phyloP scores from a whole-genome alignment of 1,140 invertebrate species.

The Aphelinus atriplicis region DNA sequence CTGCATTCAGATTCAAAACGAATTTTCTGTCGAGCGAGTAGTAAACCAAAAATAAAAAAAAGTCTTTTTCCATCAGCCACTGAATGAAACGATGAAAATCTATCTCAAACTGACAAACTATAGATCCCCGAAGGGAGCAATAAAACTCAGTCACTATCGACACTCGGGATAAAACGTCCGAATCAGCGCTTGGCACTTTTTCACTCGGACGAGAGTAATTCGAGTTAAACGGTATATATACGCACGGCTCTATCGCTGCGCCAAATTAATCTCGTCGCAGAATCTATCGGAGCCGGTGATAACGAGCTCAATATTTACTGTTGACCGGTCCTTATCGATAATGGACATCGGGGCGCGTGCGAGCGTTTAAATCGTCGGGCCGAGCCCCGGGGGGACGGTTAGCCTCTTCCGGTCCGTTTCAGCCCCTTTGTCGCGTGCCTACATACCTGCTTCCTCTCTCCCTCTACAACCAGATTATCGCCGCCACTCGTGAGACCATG shows the following conservation, averaged over 20 bases:
- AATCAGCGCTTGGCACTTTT: too few relatives aligned
- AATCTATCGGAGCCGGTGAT: conserved; percentile 40
- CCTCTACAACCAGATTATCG: conserved; percentile 17
- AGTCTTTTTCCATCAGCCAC: too few relatives aligned
- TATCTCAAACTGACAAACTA: too few relatives aligned
- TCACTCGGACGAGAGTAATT: too few relatives aligned
- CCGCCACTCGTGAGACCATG: not conserved
- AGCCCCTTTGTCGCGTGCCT: conserved; percentile 11
- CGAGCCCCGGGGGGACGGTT: conserved; percentile 51
- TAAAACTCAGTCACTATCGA: too few relatives aligned
- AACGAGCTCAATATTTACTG: conserved; percentile 52
- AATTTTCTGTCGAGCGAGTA: too few relatives aligned
- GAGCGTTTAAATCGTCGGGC: conserved; percentile 20
- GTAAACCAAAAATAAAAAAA: too few relatives aligned
- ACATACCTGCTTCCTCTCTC: not conserved
- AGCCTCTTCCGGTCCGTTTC: conserved; percentile 54
- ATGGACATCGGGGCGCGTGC: conserved; percentile 51
- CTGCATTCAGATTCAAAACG: too few relatives aligned
- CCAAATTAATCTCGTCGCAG: conserved; percentile 24
- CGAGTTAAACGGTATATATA: not conserved
- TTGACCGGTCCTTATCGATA: conserved; percentile 54
- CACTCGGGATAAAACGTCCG: too few relatives aligned
- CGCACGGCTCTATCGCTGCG: not conserved
- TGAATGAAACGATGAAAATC: too few relatives aligned
- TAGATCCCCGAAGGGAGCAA: too few relatives aligned